A percentile compares a stretch with the other conserved stretches of the same genome.
These are phyloP conservation scores for Plectropomus leopardus DNA, from an alignment of 2,113 vertebrate genomes.

Conservation along the genomic window DNA sequence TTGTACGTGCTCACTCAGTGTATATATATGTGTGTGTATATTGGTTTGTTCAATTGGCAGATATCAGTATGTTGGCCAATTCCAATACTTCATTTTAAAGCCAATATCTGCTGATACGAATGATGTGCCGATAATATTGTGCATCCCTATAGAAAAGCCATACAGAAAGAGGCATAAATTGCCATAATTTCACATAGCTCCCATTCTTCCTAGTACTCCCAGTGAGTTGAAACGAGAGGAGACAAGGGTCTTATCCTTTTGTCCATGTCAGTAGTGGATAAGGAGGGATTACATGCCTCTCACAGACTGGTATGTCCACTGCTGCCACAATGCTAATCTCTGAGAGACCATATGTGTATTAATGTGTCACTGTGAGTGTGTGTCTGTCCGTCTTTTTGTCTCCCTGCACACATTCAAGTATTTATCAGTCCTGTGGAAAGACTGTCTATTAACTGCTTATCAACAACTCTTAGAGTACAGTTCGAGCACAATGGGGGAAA, in stretches of 20 bases:
- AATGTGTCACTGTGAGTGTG: slow-evolving; percentile 40
- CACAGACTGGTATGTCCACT: slow-evolving; percentile 39
- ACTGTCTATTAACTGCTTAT: slow-evolving; percentile 37
- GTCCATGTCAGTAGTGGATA: slow-evolving; percentile 55
- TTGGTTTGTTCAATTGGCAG: too few relatives aligned
- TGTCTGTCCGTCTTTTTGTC: not conserved
- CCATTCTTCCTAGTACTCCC: slow-evolving; percentile 37
- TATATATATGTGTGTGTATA: too few relatives aligned
- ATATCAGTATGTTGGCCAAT: too few relatives aligned
- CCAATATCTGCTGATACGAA: too few relatives aligned
- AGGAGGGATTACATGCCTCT: slow-evolving; percentile 63
- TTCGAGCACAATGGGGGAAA: slow-evolving; percentile 46
- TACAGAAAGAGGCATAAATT: slow-evolving; percentile 19
- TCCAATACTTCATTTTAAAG: too few relatives aligned
- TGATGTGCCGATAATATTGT: too few relatives aligned
- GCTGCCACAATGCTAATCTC: slow-evolving; percentile 48
- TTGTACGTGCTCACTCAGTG: too few relatives aligned
- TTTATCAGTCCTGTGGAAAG: slow-evolving; percentile 14
- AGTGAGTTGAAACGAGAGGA: slow-evolving; percentile 40
- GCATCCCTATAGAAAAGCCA: too few relatives aligned
- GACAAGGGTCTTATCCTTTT: slow-evolving; percentile 59
- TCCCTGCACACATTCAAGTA: not conserved
- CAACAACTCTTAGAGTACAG: slow-evolving; percentile 21
- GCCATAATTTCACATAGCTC: not conserved
- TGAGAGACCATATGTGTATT: slow-evolving; percentile 47